phyloP scores from a whole-genome alignment of 30 jellyfish, hydroid and myxozoan genomes.

The Morbakka virulenta region DNA sequence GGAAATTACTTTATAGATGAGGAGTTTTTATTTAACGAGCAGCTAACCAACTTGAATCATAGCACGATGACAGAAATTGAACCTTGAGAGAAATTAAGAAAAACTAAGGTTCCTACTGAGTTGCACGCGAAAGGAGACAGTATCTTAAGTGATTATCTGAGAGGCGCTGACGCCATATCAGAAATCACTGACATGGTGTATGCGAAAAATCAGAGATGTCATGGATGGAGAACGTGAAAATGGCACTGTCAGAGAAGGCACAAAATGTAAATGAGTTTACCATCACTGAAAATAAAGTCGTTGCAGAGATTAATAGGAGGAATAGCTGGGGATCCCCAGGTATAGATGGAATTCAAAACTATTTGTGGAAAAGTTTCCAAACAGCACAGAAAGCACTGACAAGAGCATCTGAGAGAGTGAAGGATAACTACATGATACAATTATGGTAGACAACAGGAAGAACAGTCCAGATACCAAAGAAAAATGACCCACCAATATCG shows the following conservation, averaged over 20 bases:
- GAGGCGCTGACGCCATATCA: not conserved
- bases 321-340: constrained; percentile 5
- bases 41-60: too few species aligned
- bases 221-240: constrained; percentile 3
- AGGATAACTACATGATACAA: constrained; percentile 1
- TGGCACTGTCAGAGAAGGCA: not conserved
- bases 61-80: too few species aligned
- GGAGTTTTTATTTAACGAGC: too few species aligned
- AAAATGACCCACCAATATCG: not conserved
- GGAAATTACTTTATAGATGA: too few species aligned
- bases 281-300: not conserved
- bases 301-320: not conserved
- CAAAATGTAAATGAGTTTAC: not conserved
- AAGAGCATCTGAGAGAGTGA: too few species aligned
- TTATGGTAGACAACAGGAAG: not conserved
- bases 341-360: constrained; percentile 17
- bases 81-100: too few species aligned
- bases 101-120: too few species aligned
- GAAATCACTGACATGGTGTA: not conserved
- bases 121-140: not conserved
- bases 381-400: not conserved
- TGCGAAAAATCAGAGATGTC: not conserved
- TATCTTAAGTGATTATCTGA: not conserved
- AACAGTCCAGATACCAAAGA: constrained; percentile 8
- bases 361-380: not conserved